Base-by-base conservation (phyloP, 2,797 vertebrate genomes). In the Hafferia zeledoni region DNA sequence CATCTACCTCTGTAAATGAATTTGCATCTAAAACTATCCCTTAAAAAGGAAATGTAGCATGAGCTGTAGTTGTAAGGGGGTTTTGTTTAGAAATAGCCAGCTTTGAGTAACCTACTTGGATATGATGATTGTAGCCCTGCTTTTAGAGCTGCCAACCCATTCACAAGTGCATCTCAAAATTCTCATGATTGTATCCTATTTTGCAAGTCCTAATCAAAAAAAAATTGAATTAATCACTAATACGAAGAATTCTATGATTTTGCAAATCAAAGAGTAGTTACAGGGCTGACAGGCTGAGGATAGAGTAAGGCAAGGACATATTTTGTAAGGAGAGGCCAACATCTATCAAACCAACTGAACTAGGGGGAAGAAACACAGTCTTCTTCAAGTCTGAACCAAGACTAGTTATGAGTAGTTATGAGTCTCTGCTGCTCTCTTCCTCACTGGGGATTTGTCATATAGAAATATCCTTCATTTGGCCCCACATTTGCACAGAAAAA, bases 1-100 rank as follows among this genome's bases (percentile, higher is more conserved):
- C 95, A 79, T 95, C 97, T 97, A 96, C 96, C 97, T 97, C 96
- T 95, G 90, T 83, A 97, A 97, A 96, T 91, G 93, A 96, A 86
- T 94, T 96, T 94, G 91, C 95, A 94, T 96, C 94, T 97, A 95
- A 96, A 97, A 96, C 93, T 93, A 92, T 91, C 94, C 95, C 96
- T 96, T 67, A 84, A 64, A 95, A 97, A 95, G 87, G 89, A 96
- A 96, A 90, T 89, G 87, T 93, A 89, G 76, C 88, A 57, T 95
- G 89, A 94, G 67, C 67, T 94, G 79, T 83, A 77, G 53, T 83
- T 87, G 74, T 30, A 84, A 95, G 69, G 67, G 53, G 59, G 2
- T 5, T 74, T 90, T 94, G 87, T 96, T 96, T 90, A 87, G 90
- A 68, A 96, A 79, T 93, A 95, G 94, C 87, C 72, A 90, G 92